These are phyloP conservation scores for Agrochola lota DNA, from an alignment of 2,888 invertebrate genomes.

Conservation along the genomic window DNA sequence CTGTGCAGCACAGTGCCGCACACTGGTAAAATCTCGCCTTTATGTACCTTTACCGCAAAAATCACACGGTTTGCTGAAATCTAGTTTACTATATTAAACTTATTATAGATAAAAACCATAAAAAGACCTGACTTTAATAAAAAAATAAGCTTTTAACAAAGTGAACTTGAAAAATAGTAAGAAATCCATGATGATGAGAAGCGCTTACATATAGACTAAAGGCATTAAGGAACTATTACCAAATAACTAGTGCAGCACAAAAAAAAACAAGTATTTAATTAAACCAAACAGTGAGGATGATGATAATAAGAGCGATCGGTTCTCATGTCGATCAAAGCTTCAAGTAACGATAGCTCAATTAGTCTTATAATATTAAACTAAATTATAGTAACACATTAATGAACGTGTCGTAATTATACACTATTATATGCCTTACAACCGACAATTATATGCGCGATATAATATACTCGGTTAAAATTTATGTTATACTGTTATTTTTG, in stretches of 20 bases:
- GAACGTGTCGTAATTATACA: slow-evolving; percentile 73
- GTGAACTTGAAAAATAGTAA: background rate
- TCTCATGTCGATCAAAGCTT: slow-evolving; percentile 74
- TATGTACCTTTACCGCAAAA: background rate
- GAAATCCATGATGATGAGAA: background rate
- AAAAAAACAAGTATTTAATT: slow-evolving; percentile 71
- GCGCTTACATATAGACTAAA: slow-evolving; percentile 1
- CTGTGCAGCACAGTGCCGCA: background rate
- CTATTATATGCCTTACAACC: slow-evolving; percentile 70
- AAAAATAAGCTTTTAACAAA: background rate
- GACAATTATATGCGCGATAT: slow-evolving; percentile 60
- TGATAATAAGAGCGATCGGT: slow-evolving; percentile 63
- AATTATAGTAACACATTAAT: slow-evolving; percentile 77
- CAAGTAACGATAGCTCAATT: slow-evolving; percentile 73
- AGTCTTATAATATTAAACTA: slow-evolving; percentile 72
- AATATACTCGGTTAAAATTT: slow-evolving; percentile 40
- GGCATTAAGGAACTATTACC: background rate
- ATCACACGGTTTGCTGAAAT: background rate
- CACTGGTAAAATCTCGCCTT: background rate
- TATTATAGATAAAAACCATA: no score
- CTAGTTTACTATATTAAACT: no score
- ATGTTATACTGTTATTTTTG: slow-evolving; percentile 46
- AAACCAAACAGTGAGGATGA: slow-evolving; percentile 67
- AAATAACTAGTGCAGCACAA: slow-evolving; percentile 18
- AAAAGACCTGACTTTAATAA: no score